Base-by-base conservation (phyloP, 1,140 invertebrate species). In the Solen grandis region DNA sequence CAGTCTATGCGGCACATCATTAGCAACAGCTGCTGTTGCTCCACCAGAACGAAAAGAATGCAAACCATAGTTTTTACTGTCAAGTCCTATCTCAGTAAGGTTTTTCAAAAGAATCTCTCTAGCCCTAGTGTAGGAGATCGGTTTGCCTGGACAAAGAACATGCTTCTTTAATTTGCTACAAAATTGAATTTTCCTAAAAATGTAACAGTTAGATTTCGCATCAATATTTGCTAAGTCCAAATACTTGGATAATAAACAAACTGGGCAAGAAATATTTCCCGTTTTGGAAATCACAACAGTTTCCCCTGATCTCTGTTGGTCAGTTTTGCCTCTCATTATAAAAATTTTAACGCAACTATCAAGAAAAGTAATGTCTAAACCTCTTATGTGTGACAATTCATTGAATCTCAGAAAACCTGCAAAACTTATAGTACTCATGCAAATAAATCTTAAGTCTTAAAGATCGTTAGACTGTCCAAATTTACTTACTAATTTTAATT, bases 371-470 rank as follows among this genome's bases (percentile, higher is more conserved):
- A 68, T 5, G 31, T 68, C 41, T 5, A 16, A 50, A 1, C 65
- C 5, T 52, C n/a, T 68, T 50, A 68, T 36, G 14, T 27, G 8
- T 50, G 19, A 5, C 46, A 68, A 68, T 50, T 50, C 33, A 22
- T 46, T n/a, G n/a, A n/a, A n/a, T n/a, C n/a, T n/a, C n/a, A n/a
- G n/a, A n/a, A n/a, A n/a, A n/a, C n/a, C n/a, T 50, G 65, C 38
- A 50, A 68, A 68, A 52, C 65, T 68, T 10, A 68, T 16, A 22
- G 52, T n/a, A 38, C 65, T 50, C 41, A 70, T 70, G 3, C 16
- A n/a, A 19, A 33, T 35, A 25, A 70, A 70, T 33, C 50, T 52
- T 33, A 25, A 19, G 31, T 70, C 50, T 10, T 31, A 22, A 16
- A 70, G 25, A 33, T 31, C 2, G 1, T 62, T n/a, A 31, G 46